A percentile compares a stretch with the other conserved stretches of the same genome.
phyloP scores from a whole-genome alignment of 2,113 vertebrate species.

The Desmodus rotundus region DNA sequence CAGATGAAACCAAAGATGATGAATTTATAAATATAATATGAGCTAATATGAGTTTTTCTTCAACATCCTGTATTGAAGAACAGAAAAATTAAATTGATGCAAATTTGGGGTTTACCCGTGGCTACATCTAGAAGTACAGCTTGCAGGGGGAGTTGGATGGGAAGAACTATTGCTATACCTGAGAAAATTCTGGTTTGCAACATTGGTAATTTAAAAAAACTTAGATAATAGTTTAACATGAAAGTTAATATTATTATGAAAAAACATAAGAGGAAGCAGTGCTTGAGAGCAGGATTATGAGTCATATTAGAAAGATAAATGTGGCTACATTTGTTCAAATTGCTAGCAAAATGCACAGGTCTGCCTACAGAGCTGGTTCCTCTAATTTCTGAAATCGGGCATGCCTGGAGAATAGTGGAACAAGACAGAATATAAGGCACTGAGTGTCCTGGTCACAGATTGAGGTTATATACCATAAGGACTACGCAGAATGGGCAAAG shows the following conservation, averaged over 20 bases:
- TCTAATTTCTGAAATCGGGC: neutral
- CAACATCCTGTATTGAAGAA: neutral
- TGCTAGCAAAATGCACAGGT: neutral
- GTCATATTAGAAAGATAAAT: neutral
- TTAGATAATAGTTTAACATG: neutral
- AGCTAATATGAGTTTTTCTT: neutral
- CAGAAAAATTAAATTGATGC: neutral
- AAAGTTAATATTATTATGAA: neutral
- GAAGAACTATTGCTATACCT: neutral
- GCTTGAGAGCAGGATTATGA: neutral
- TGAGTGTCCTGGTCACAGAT: neutral
- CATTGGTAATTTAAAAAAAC: neutral
- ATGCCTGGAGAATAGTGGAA: neutral
- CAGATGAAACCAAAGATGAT: neutral
- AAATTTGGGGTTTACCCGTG: neutral
- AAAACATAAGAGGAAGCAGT: neutral
- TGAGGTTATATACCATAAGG: neutral
- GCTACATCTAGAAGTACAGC: neutral
- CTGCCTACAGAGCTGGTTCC: neutral
- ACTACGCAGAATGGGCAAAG: neutral
- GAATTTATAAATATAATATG: neutral
- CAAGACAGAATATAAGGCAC: neutral
- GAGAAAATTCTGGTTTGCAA: neutral
- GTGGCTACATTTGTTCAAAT: neutral
- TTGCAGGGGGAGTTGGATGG: neutral